phyloP scores from a whole-genome alignment of 2,113 vertebrate species.

The Thryonomys swinderianus region DNA sequence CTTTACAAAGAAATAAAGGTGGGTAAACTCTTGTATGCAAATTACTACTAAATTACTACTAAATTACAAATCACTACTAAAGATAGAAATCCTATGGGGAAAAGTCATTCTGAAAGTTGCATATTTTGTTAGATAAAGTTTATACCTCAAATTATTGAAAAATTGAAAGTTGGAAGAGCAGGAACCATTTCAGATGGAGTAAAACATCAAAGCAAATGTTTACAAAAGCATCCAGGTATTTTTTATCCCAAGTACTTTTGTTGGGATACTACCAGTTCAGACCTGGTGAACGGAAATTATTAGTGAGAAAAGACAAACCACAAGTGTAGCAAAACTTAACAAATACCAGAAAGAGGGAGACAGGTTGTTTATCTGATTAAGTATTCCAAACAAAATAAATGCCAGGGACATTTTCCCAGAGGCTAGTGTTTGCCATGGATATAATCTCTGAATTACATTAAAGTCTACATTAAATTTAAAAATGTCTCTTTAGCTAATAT shows the following conservation, averaged over 20 bases:
- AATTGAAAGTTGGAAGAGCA: not conserved
- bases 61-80: no score
- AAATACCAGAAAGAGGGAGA: not conserved
- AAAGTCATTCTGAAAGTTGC: not conserved
- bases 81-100: not conserved
- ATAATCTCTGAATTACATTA: not conserved
- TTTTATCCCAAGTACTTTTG: not conserved
- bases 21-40: not conserved
- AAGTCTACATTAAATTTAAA: not conserved
- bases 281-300: conserved; percentile 30
- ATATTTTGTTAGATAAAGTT: not conserved
- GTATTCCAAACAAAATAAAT: not conserved
- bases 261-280: not conserved
- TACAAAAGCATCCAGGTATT: not conserved
- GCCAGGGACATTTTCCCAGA: not conserved
- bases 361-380: not conserved
- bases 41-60: no score
- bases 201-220: not conserved
- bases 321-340: not conserved
- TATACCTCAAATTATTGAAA: conserved; percentile 35
- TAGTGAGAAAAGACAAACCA: not conserved
- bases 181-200: not conserved
- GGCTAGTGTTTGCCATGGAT: not conserved
- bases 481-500: not conserved
- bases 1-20: not conserved